Evolutionary conservation across 2,888 invertebrate genomes (phyloP), one percentile per base, ranked within the genome.

Genomic region (Trachelus stipa): DNA sequence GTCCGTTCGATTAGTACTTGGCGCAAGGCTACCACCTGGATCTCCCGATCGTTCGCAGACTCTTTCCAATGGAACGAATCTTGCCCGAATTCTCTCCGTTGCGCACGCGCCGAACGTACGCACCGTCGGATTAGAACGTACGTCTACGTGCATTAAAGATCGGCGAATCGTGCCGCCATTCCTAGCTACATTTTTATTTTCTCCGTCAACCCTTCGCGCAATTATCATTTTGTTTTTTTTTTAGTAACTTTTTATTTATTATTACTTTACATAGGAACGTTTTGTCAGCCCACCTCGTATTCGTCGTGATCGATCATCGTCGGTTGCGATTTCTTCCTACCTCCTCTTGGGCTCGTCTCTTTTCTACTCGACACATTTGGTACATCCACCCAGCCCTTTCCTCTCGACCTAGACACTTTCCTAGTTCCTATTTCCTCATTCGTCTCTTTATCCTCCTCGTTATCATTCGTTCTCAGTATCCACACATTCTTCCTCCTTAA

Each of bases 251-350:
- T 86, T 84, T 80, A 84, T 87, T 87, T 87, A 89, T 90, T 90
- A 90, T 90, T 90, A 90, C 90, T 90, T 90, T 90, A 90, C 90
- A 90, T 90, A 90, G 90, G 90, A 90, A 90, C 90, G 90, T 90
- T 90, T 86, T 86, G 87, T 87, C 87, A 87, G 86, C 85, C 87
- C 85, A 85, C 84, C 84, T 74, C 73, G 68, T n/a, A 34, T 40
- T 40, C 40, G 40, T 15, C 33, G 68, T 34, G 31, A 33, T 71
- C 71, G 23, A n/a, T 30, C 15, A 71, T 71, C 33, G 23, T 71
- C 30, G 33, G 31, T 31, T 30, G 71, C 71, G 33, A 12, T 30
- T 71, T 30, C 34, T 73, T 34, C 15, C n/a, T 74, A 37, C 23
- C 23, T n/a, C 15, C 37, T 73, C 31, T 23, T 37, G 9, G 69